Percentiles rank a stretch among this genome's conserved stretches.
These are phyloP conservation scores for Lepilemur septentrionalis DNA, from an alignment of 2,797 vertebrate genomes.

Conservation along the genomic window DNA sequence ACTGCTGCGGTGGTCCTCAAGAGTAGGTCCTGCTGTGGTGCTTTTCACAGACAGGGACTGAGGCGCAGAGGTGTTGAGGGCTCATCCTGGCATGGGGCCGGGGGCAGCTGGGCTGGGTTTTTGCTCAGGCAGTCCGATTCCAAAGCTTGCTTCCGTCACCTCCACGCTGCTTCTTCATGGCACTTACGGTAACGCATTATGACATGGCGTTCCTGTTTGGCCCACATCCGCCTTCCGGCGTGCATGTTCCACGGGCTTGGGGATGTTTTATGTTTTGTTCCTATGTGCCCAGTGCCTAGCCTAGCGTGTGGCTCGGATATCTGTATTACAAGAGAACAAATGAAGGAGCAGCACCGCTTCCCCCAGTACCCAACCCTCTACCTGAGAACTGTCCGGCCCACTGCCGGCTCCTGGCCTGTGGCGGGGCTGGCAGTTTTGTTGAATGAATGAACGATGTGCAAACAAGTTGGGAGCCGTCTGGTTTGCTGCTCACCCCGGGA, in stretches of 20 bases:
- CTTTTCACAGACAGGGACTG: not conserved
- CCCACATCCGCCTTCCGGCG: not conserved
- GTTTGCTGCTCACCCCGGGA: not conserved
- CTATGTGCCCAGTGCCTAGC: not conserved
- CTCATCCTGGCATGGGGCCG: not conserved
- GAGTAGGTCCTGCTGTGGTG: not conserved
- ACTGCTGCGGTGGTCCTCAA: not conserved
- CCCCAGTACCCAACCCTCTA: not conserved
- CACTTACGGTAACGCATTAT: fast-evolving
- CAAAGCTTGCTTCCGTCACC: not conserved
- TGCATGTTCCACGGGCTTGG: not conserved
- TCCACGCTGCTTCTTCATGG: no score
- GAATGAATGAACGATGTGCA: not conserved
- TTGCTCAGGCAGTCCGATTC: not conserved
- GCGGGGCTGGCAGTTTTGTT: not conserved
- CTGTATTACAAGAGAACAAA: not conserved
- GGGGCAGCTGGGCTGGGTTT: not conserved
- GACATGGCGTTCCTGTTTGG: not conserved
- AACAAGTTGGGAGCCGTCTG: not conserved
- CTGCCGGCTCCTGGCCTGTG: not conserved
- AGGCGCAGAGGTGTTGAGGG: not conserved
- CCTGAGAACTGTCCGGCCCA: not conserved
- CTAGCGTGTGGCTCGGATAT: not conserved
- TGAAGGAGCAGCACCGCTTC: not conserved
- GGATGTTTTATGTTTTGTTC: not conserved